Conservation (phyloP, 2,888 invertebrate species). For the Trypoxylon attenuatum region DNA sequence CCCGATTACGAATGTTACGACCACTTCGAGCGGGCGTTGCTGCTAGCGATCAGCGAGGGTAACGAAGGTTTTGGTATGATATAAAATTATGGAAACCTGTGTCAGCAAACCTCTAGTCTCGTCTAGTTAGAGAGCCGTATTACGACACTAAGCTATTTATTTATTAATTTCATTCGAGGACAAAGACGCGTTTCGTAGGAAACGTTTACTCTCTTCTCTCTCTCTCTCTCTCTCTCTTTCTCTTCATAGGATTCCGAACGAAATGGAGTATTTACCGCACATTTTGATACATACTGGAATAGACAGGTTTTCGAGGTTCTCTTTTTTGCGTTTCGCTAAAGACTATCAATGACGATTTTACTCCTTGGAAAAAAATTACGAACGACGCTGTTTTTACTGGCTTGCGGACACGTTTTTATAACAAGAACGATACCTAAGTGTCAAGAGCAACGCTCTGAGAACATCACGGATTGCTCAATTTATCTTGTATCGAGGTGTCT, state of each 20-base stretch:
- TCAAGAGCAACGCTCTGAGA: constrained; percentile 41
- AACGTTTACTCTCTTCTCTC: too few relatives aligned
- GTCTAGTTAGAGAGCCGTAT: constrained; percentile 8
- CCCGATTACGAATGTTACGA: constrained; percentile 97
- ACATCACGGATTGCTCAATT: constrained; percentile 47
- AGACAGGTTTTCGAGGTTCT: constrained; percentile 22
- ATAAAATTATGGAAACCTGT: constrained; percentile 67
- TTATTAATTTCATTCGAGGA: constrained; percentile 1
- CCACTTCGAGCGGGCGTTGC: constrained; percentile 91
- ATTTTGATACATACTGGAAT: constrained; percentile 37
- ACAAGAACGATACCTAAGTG: constrained; percentile 25
- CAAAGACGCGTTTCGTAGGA: not conserved
- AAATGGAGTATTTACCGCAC: constrained; percentile 21
- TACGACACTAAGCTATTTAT: constrained; percentile 23
- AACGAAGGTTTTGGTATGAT: constrained; percentile 94
- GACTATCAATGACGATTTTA: constrained; percentile 44
- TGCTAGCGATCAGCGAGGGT: constrained; percentile 95
- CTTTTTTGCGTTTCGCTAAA: constrained; percentile 23
- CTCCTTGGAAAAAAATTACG: constrained; percentile 20
- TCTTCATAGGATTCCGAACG: not conserved
- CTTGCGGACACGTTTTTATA: constrained; percentile 49
- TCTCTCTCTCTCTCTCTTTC: too few relatives aligned
- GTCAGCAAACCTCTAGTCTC: constrained; percentile 28
- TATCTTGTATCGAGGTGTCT: constrained; percentile 35
- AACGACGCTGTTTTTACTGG: constrained; percentile 34